Evolutionary conservation across 2,888 invertebrate species (phyloP).

Genomic region (Acanthacorydalis orientalis): DNA sequence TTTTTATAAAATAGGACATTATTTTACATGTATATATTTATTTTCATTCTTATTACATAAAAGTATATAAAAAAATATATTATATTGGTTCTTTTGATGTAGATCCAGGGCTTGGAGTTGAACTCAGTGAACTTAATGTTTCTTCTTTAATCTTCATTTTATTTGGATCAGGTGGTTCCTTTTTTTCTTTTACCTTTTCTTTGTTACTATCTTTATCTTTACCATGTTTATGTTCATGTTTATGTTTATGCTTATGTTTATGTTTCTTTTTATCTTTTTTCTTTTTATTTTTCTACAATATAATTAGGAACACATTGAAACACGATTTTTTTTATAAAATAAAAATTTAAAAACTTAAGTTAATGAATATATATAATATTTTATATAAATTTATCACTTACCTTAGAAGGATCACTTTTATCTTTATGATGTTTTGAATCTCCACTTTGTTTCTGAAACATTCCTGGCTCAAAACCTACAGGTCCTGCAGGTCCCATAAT

Average conservation of each 20-base stretch:
- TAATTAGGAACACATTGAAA: not conserved
- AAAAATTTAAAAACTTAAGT: not conserved
- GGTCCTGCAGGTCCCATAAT: slow-evolving; percentile 52
- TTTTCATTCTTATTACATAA: too few relatives aligned
- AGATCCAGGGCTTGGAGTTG: slow-evolving; percentile 53
- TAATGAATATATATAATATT: not conserved
- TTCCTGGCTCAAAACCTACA: slow-evolving; percentile 68
- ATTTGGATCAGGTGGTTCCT: slow-evolving; percentile 31
- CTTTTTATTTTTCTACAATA: slow-evolving; percentile 39
- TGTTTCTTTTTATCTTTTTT: slow-evolving; percentile 75
- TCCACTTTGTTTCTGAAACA: slow-evolving; percentile 45
- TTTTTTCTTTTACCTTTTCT: slow-evolving; percentile 27
- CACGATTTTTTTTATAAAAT: slow-evolving; percentile 4
- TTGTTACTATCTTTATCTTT: slow-evolving; percentile 36
- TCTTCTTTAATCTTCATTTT: slow-evolving; percentile 52
- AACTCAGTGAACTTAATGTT: slow-evolving; percentile 58
- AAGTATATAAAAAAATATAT: not conserved
- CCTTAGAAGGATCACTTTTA: slow-evolving; percentile 37
- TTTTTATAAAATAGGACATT: too few relatives aligned
- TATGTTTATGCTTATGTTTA: slow-evolving; percentile 81
- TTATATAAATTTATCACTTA: slow-evolving; percentile 15
- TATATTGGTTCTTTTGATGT: slow-evolving; percentile 10
- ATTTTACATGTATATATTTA: too few relatives aligned
- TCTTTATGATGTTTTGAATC: slow-evolving; percentile 27
- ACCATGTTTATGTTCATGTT: slow-evolving; percentile 37